Base-by-base conservation (phyloP, 2,113 vertebrate species). In the Paradoxurus hermaphroditus region DNA sequence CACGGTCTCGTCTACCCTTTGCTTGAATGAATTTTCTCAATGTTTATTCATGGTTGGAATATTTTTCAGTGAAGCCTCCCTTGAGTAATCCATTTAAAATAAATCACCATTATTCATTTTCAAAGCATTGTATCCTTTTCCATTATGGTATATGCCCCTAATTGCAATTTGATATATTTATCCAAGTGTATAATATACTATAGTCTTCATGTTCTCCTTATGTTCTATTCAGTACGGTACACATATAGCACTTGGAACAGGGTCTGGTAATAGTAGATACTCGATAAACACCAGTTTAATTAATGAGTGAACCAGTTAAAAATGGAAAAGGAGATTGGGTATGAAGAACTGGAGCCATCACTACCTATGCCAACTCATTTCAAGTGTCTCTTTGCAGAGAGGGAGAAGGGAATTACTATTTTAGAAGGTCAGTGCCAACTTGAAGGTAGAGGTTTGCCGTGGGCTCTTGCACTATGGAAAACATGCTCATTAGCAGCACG, bases 1-100 rank as follows among this genome's bases (percentile, higher is more conserved):
- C 1, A 14, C 3, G 2, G 5, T 73, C 1, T 23, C 31, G n/a
- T n/a, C 19, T 86, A 4, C 18, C 4, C 1, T 53, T 53, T n/a
- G 0, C 34, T 51, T 79, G 27, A 46, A 8, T 11, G 10, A 39
- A 3, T 29, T 65, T 29, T 46, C 56, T 77, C 8, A 5, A 12
- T 39, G 6, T 77, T 59, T 75, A 12, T 94, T 86, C 19, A 12
- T 29, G 18, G 34, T 51, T 78, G 53, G 68, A 31, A 3, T 49
- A 62, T 73, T 83, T 82, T 11, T 95, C 68, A 59, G 10, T 36
- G 18, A 91, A 46, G 6, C 19, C 16, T 65, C 7, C 21, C 87
- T 11, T 44, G 12, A 95, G 29, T 46, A 79, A 49, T 90, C 11
- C 36, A 7, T 68, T 63, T 89, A 56, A 90, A 83, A 56, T 63